Evolutionary conservation across 2,797 vertebrate species (phyloP), one percentile per base, ranked within the genome.

Genomic region (Melopsittacus undulatus): DNA sequence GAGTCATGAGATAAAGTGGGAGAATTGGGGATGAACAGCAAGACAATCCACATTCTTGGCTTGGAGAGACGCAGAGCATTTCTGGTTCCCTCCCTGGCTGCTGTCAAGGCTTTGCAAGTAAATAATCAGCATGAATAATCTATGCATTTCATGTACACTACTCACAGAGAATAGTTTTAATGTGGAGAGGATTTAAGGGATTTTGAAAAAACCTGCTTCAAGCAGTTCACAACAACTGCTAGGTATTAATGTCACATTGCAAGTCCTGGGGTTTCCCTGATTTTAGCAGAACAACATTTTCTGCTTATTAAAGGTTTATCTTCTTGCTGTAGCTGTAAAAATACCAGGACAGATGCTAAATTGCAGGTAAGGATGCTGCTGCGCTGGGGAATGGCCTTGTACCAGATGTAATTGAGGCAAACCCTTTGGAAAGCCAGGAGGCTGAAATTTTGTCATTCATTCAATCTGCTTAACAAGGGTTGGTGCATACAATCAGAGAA

Each of bases 21-120:
- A 95, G 77, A 94, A 92, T 48, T 69, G 70, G 45, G 68, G 90
- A 87, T 87, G 81, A 94, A 85, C 45, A 87, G 81, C 92, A 87
- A 92, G 93, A 96, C 94, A 92, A 94, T 91, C 88, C 87, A 90
- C 90, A 95, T 94, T 92, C 85, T 91, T 96, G 85, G 74, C 87
- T 91, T 67, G 61, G 43, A 79, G 63, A 86, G 76, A 86, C 0
- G 1, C 43, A 54, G 69, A 88, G 46, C 26, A 12, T 59, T 92
- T 83, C 85, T 76, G 74, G 51, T 70, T 92, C 89, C 66, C 42
- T 94, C 75, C 49, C 70, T 73, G 40, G 42, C 52, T 93, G 54
- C 67, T 90, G 42, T 80, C 45, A 92, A 84, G 72, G 72, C 48
- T 95, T 84, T 94, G 63, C 74, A 89, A 88, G 77, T 27, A 86